Base-by-base conservation (phyloP, 92 coral and sea anemone species). In the Muricea muricata region DNA sequence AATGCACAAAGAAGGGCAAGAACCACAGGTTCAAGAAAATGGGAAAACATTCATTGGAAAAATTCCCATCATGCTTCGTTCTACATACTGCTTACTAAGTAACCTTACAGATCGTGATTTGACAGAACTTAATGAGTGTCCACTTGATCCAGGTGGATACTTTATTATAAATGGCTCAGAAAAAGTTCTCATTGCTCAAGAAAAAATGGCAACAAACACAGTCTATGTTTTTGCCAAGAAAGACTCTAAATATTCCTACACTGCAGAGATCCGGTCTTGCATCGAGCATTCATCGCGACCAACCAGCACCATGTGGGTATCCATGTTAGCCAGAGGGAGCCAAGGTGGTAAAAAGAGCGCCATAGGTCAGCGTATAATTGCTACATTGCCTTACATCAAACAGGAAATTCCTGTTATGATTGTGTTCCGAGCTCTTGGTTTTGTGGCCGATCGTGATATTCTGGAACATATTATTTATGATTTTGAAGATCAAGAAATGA, bases 271-370 rank as follows among this genome's bases (percentile, higher is more conserved):
- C 33, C 92, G 99, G 4, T 96, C 99, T 0, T 96, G 99, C 79
- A 78, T 96, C 32, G 99, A 96, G 78, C 99, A 96, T 73, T 96
- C 99, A 1, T 96, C 99, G 3, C 82, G 99, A 1, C 99, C 99
- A 1, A 96, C 99, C 1, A 96, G 99, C 76, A 92, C 99, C 18
- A 96, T 96, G 99, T 96, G 99, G 99, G 99, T 96, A n/a, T 96
- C 99, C 20, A 96, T 96, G 98, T 79, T 96, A 40, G 93, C 99
- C 10, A 93, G 91, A 56, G 97, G 99, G 60, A 96, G 98, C 67
- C 91, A 87, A 40, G 98, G 99, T 34, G 99, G 99, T 1, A 90
- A 97, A 24, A 91, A 93, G 52, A 96, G 99, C 84, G 99, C 99
- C 25, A 96, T 96, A 80, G 99, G 99, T 24, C 99, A 96, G 89